Percentiles rank a stretch among this genome's conserved stretches.
Conservation (phyloP, 2,113 vertebrate species). For the Platysteira castanea region DNA sequence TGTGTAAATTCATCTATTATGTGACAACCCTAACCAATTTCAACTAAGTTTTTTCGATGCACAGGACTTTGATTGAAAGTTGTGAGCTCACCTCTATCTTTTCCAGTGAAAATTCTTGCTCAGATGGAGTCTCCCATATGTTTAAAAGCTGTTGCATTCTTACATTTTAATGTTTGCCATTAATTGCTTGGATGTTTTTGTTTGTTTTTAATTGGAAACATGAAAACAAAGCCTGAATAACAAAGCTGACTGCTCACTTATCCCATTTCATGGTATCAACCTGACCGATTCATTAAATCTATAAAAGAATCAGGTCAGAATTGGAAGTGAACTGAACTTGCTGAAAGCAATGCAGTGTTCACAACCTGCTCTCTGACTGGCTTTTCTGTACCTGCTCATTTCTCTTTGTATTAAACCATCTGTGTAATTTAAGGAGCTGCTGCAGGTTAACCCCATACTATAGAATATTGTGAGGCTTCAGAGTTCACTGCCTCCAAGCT, state of each 20-base stretch:
- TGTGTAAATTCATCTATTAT: neutral
- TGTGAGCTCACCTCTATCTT: slow-evolving; percentile 20
- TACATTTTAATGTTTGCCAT: neutral
- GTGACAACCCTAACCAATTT: neutral
- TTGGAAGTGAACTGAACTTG: slow-evolving; percentile 6
- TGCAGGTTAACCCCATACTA: neutral
- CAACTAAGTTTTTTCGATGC: neutral
- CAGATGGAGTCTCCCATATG: slow-evolving; percentile 9
- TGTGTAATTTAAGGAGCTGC: neutral
- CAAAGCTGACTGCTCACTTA: slow-evolving; percentile 24
- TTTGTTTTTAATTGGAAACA: neutral
- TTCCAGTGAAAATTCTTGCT: slow-evolving; percentile 31
- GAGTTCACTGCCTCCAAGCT: neutral
- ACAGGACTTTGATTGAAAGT: slow-evolving; percentile 25
- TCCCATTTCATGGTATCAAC: neutral
- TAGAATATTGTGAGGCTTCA: neutral
- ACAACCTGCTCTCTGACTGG: neutral
- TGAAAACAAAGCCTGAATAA: slow-evolving; percentile 15
- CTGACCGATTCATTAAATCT: neutral
- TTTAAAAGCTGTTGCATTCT: slow-evolving; percentile 26
- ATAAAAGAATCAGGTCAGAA: neutral
- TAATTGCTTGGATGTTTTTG: neutral
- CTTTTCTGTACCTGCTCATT: slow-evolving; percentile 17
- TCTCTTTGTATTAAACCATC: neutral
- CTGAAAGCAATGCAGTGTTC: neutral